A percentile compares a stretch with the other conserved stretches of the same genome.
Evolutionary conservation across 2,797 vertebrate species (phyloP).

Genomic region (Pangasius macronema): DNA sequence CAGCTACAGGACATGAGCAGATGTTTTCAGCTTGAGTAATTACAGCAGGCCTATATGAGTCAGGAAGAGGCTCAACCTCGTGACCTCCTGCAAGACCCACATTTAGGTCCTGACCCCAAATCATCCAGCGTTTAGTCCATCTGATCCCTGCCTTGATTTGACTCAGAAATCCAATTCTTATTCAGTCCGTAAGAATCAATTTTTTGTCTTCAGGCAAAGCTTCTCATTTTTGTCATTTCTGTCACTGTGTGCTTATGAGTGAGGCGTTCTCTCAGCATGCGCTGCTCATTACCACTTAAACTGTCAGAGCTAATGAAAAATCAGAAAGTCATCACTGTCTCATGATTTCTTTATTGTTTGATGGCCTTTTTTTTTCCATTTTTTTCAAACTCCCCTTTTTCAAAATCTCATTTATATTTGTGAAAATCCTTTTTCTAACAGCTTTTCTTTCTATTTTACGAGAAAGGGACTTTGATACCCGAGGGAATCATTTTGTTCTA

Average conservation of each 20-base stretch:
- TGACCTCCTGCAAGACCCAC: background rate
- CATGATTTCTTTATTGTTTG: background rate
- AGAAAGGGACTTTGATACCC: background rate
- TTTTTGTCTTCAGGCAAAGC: background rate
- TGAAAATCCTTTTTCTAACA: background rate
- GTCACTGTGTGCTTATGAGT: background rate
- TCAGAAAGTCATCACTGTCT: background rate
- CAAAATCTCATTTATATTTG: background rate
- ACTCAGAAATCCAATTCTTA: background rate
- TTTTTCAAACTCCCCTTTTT: background rate
- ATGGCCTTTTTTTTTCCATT: background rate
- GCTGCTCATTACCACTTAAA: slow-evolving; percentile 45
- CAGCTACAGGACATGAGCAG: slow-evolving; percentile 31
- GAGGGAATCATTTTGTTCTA: background rate
- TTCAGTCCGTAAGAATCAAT: too few relatives aligned
- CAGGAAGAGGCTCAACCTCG: slow-evolving; percentile 1
- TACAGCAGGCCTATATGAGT: slow-evolving; percentile 19
- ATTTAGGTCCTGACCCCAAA: background rate
- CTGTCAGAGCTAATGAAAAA: slow-evolving; percentile 42
- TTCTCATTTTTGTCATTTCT: background rate
- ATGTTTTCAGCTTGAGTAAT: slow-evolving; percentile 42
- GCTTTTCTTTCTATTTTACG: background rate
- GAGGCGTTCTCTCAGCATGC: slow-evolving; percentile 33
- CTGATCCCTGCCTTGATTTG: slow-evolving; percentile 22
- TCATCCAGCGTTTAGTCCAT: slow-evolving; percentile 9